Conservation (phyloP, 2,797 vertebrate species). For the Platalea minor region DNA sequence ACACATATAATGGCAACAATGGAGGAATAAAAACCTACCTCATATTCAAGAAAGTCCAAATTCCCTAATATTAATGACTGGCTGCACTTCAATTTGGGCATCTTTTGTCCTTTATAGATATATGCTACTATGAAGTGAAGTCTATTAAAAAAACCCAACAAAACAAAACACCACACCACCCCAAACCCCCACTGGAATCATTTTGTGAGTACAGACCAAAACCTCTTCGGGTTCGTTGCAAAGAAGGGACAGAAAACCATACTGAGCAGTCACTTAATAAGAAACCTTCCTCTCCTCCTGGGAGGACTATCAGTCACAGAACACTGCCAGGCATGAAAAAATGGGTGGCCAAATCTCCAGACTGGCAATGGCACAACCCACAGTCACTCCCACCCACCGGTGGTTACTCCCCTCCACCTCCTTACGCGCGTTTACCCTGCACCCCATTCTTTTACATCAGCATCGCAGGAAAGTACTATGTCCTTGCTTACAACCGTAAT, state of each 20-base stretch:
- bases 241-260: background rate
- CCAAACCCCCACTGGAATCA: background rate
- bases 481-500: background rate
- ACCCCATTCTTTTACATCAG: background rate
- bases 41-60: background rate
- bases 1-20: background rate
- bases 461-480: background rate
- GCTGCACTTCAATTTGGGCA: background rate
- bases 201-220: background rate
- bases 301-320: background rate
- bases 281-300: background rate
- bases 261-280: too few relatives aligned
- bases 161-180: too few relatives aligned
- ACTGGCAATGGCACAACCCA: background rate
- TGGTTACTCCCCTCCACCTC: background rate
- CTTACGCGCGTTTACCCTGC: accelerated
- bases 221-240: background rate
- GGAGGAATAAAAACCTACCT: background rate
- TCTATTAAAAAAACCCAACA: too few relatives aligned
- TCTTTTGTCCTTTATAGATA: background rate
- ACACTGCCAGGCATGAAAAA: background rate
- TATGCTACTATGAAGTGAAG: background rate
- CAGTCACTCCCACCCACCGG: background rate
- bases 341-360: background rate
- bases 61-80: background rate